These are phyloP conservation scores for Xenotilapia flavipinnis DNA, from an alignment of 2,113 vertebrate genomes.

Conservation along the genomic window DNA sequence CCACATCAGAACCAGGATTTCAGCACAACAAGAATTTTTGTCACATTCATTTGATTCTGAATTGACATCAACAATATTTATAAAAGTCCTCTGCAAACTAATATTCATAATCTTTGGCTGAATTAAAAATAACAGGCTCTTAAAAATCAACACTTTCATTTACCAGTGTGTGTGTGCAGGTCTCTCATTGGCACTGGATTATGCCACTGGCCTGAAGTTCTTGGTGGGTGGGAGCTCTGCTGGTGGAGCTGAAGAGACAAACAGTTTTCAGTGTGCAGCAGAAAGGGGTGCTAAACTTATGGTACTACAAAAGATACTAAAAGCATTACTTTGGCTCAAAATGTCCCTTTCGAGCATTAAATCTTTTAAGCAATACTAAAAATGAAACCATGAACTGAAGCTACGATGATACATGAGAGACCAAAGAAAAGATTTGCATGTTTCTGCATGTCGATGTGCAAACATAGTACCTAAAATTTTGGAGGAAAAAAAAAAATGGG, in stretches of 20 bases:
- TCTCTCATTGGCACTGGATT: constrained; percentile 64
- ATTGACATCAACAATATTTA: background rate
- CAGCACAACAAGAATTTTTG: background rate
- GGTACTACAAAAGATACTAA: background rate
- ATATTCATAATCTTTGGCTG: background rate
- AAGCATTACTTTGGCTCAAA: background rate
- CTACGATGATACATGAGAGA: background rate
- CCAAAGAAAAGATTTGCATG: background rate
- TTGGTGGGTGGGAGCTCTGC: constrained; percentile 67
- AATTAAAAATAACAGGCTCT: background rate
- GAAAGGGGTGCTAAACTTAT: background rate
- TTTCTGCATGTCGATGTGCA: background rate
- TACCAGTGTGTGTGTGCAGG: constrained; percentile 59
- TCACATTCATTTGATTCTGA: background rate
- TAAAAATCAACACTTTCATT: background rate
- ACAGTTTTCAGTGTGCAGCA: background rate
- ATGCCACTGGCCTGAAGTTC: constrained; percentile 54
- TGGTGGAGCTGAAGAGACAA: constrained; percentile 71
- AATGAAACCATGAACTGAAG: background rate
- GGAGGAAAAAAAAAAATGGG: background rate
- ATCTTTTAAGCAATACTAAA: background rate
- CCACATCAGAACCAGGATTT: background rate
- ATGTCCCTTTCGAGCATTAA: background rate
- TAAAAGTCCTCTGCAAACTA: background rate
- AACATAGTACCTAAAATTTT: background rate